Base-by-base conservation (phyloP, 2,113 vertebrate genomes). In the Anoura caudifer region DNA sequence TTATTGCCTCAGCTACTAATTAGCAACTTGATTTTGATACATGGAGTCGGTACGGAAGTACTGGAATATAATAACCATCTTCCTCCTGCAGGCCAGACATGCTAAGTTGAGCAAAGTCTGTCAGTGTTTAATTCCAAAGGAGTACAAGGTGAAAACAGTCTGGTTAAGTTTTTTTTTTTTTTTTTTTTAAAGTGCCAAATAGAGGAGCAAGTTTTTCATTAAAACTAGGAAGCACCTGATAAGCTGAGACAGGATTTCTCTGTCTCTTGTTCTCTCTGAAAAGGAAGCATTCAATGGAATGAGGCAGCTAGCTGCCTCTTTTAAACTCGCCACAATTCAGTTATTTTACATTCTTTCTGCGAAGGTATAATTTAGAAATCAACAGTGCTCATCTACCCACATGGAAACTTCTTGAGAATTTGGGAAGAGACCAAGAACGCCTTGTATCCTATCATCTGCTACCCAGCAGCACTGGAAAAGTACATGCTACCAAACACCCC, bases 311-410 rank as follows among this genome's bases (percentile, higher is more conserved):
- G 80, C 76, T 38, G 91, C 75, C 76, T 90, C 50, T 79, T 92
- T 41, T 24, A 76, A 96, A 90, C 52, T 65, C 90, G 6, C 75
- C 69, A 36, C 56, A 56, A 56, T 83, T 91, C 26, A 16, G 28
- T 95, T 90, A 16, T 69, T 93, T 45, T 36, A 24, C 5, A 0
- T 84, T 91, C 82, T 95, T 77, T 94, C 90, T 97, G 10, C 43
- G 50, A 33, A 91, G 28, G 59, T 80, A 85, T 54, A 13, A 33
- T 95, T 96, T 98, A 90, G 85, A 96, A 95, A 95, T 90, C 70
- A 93, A 90, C 38, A 41, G 36, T 76, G 80, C 47, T 63, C 0
- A 4, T 65, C 63, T 45, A 17, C 4, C 36, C 16, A 38, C n/a
- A 52, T 47, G 28, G 92, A 47, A 90, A 38, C 16, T 87, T 85